Evolutionary conservation across 1,140 invertebrate genomes (phyloP), one percentile per base, ranked within the genome.

Genomic region (Drosophila leontia): DNA sequence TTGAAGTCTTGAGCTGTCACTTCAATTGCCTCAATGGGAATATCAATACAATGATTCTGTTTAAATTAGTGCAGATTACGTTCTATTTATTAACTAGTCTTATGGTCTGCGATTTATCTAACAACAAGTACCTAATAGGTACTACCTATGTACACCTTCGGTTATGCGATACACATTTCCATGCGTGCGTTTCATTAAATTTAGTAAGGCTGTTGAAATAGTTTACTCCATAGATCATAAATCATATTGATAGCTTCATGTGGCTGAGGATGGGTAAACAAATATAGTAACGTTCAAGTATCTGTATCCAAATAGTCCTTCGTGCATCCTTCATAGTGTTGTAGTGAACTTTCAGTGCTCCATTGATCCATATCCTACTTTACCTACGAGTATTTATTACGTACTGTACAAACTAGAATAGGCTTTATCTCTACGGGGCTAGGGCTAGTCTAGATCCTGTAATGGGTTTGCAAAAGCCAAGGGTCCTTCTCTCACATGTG

Each of bases 161-260:
- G 9, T 53, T 65, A 65, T 45, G 17, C 15, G 45, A 55, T 63
- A 62, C 23, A 74, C 67, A 55, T 74, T 68, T 50, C 48, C 72
- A 58, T 68, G 59, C 65, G 59, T 85, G 77, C 62, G 62, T 45
- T 69, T 50, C 57, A 64, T 78, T 85, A 81, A 81, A 65, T 65
- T 78, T 85, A 85, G 65, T 85, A 85, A 85, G 82, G 82, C 82
- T 78, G 64, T 63, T 69, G 69, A 53, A 67, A 75, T 78, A 75
- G 74, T 58, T 81, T 85, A 64, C 23, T 29, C 7, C 45, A 47
- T 47, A 47, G 12, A 15, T 23, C 42, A 74, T 60, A 80, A 74
- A 58, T 74, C 32, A 42, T 53, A 57, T 45, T 37, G 53, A 39
- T 37, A 35, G 59, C 56, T 48, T 44, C 41, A 34, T 57, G 19